A percentile compares a stretch with the other conserved stretches of the same genome.
These are phyloP conservation scores for Aromia moschata DNA, from an alignment of 2,888 invertebrate species.

Conservation along the genomic window DNA sequence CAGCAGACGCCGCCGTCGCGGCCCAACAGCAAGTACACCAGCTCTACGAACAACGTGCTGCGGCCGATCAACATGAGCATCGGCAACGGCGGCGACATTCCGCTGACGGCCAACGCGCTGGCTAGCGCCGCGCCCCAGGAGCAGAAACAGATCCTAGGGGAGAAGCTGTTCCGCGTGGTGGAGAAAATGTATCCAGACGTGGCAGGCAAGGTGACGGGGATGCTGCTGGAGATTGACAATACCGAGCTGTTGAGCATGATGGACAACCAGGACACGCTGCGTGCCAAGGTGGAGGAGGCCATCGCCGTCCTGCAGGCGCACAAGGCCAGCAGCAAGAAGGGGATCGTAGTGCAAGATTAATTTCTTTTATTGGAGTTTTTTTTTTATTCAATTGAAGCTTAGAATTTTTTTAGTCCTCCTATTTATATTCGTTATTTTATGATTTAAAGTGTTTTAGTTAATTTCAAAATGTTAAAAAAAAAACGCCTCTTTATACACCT, in stretches of 20 bases:
- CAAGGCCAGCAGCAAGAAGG: slow-evolving; percentile 69
- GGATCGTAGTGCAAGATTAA: slow-evolving; percentile 52
- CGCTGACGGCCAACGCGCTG: slow-evolving; percentile 90
- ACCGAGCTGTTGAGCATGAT: slow-evolving; percentile 96
- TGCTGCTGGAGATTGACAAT: slow-evolving; percentile 98
- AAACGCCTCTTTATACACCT: slow-evolving; percentile 11
- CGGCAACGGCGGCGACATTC: slow-evolving; percentile 69
- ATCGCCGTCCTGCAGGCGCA: slow-evolving; percentile 97
- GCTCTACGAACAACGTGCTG: slow-evolving; percentile 52
- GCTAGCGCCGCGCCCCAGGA: slow-evolving; percentile 93
- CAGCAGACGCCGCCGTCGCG: slow-evolving; percentile 69
- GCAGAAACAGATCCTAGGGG: slow-evolving; percentile 98
- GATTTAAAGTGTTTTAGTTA: slow-evolving; percentile 36
- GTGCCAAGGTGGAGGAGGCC: slow-evolving; percentile 97
- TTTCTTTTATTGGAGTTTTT: slow-evolving; percentile 28
- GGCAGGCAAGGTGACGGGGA: slow-evolving; percentile 98
- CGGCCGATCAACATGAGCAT: slow-evolving; percentile 51
- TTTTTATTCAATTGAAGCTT: slow-evolving; percentile 20
- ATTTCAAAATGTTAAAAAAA: slow-evolving; percentile 39
- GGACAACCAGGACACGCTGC: slow-evolving; percentile 87
- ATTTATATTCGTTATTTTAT: slow-evolving; percentile 30
- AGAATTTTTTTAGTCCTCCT: slow-evolving; percentile 31
- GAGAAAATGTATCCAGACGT: slow-evolving; percentile 91
- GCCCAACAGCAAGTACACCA: slow-evolving; percentile 87
- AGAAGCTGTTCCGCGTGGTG: slow-evolving; percentile 93